Conservation (phyloP, 2,113 vertebrate species). For the Percopsis transmontana region DNA sequence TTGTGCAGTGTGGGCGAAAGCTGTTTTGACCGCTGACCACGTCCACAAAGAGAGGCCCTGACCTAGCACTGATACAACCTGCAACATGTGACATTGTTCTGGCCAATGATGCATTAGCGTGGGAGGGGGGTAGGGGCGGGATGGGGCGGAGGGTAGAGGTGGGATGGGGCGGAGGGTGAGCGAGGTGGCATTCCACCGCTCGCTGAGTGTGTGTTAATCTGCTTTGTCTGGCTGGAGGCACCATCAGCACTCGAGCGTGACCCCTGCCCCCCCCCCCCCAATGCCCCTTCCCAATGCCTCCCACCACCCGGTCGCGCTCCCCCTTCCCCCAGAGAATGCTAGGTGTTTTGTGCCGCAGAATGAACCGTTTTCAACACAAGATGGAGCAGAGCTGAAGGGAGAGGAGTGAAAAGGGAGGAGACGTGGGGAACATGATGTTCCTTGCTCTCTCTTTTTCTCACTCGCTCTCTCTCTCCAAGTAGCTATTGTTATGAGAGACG, state of each 20-base stretch:
- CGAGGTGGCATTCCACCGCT: slow-evolving; percentile 51
- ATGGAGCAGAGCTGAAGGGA: slow-evolving; percentile 30
- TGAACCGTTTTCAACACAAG: not conserved
- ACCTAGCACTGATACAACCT: slow-evolving; percentile 59
- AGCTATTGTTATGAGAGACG: too few relatives aligned
- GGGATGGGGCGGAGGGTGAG: slow-evolving; percentile 24
- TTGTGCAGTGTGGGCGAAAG: slow-evolving; percentile 28
- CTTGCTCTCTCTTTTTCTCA: slow-evolving; percentile 33
- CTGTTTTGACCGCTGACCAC: slow-evolving; percentile 57
- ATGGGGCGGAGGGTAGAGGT: slow-evolving; percentile 18
- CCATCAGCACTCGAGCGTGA: slow-evolving; percentile 67
- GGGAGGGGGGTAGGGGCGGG: slow-evolving; percentile 15
- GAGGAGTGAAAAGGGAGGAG: slow-evolving; percentile 21
- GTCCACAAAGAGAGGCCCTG: slow-evolving; percentile 38
- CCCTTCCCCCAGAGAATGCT: not conserved
- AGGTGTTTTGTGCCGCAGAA: not conserved
- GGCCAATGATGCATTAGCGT: slow-evolving; percentile 54
- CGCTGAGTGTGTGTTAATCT: slow-evolving; percentile 56
- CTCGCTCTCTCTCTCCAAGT: slow-evolving; percentile 16
- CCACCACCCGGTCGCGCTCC: not conserved
- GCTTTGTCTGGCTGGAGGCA: slow-evolving; percentile 70
- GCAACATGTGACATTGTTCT: slow-evolving; percentile 57
- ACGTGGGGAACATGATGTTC: slow-evolving; percentile 41
- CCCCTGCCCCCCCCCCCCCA: slow-evolving; percentile 56
- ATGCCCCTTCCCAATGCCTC: not conserved